phyloP scores from a whole-genome alignment of 1,140 invertebrate genomes.

The Gonioctena quinquepunctata region DNA sequence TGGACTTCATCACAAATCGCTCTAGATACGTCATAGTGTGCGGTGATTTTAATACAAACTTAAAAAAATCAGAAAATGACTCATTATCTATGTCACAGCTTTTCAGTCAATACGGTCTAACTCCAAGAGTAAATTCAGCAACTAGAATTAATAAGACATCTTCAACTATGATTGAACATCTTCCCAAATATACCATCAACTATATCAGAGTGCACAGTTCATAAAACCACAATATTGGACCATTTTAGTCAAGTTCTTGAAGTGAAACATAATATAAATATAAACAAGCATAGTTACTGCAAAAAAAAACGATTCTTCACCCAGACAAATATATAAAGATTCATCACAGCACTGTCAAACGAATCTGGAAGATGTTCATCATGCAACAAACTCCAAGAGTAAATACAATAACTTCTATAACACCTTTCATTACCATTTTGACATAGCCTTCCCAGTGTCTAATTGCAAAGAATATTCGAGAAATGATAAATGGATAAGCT shows the following conservation, averaged over 20 bases:
- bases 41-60: neutral
- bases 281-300: neutral
- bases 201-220: neutral
- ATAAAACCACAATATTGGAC: neutral
- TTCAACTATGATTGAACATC: too few species aligned
- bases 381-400: too few species aligned
- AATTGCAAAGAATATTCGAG: neutral
- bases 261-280: neutral
- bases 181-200: neutral
- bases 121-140: neutral
- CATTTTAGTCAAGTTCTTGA: neutral
- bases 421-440: neutral
- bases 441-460: neutral
- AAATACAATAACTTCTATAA: neutral
- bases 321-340: neutral
- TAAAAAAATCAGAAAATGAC: neutral
- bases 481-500: neutral
- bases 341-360: neutral
- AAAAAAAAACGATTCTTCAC: neutral
- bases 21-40: neutral
- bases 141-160: constrained; percentile 8
- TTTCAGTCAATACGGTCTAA: neutral
- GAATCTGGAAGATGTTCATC: neutral
- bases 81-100: neutral
- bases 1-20: neutral